These are phyloP conservation scores for Poeciliopsis presidionis DNA, from an alignment of 2,797 vertebrate genomes.

Conservation along the genomic window DNA sequence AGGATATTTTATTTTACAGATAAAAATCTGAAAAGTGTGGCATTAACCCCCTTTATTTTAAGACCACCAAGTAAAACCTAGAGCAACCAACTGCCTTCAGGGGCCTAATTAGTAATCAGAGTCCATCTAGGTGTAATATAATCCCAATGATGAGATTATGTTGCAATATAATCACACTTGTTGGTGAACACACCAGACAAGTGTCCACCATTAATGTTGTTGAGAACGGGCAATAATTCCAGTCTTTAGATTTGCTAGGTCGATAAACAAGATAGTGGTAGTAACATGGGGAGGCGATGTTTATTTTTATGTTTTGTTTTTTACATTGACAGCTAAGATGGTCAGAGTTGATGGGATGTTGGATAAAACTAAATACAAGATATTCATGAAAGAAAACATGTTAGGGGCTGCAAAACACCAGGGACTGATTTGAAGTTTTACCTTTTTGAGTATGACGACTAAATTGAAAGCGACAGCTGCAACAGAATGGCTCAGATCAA, in stretches of 20 bases:
- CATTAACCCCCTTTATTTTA: not conserved
- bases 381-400: not conserved
- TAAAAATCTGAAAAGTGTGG: not conserved
- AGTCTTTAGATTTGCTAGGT: not conserved
- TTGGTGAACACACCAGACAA: not conserved
- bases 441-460: not conserved
- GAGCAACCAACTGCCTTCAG: not conserved
- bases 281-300: not conserved
- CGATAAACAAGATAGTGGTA: not conserved
- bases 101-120: not conserved
- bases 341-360: not conserved
- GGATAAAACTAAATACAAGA: not conserved
- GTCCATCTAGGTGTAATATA: not conserved
- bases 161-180: not conserved
- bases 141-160: not conserved
- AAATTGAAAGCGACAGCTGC: not conserved
- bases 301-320: not conserved
- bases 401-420: not conserved
- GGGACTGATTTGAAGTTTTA: not conserved
- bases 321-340: not conserved
- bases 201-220: not conserved
- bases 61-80: not conserved
- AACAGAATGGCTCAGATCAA: not conserved
- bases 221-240: not conserved
- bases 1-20: too few species aligned